These are phyloP conservation scores for Lochmaea crataegi DNA, from an alignment of 2,888 invertebrate genomes.

Conservation along the genomic window DNA sequence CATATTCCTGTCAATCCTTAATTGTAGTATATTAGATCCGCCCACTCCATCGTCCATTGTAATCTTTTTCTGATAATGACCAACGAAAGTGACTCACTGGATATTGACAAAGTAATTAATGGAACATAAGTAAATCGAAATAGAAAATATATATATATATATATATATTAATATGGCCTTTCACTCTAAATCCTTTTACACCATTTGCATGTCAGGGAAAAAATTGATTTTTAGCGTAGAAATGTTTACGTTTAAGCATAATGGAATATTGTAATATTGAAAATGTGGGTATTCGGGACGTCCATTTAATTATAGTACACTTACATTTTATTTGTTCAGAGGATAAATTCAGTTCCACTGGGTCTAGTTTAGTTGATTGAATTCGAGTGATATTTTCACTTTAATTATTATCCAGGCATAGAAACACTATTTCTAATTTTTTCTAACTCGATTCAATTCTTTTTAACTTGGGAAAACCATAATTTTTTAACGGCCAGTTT, in stretches of 20 bases:
- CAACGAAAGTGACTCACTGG: constrained; percentile 27
- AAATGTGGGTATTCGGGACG: constrained; percentile 45
- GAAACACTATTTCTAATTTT: too few species aligned
- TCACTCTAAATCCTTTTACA: constrained; percentile 55
- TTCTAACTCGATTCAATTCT: too few species aligned
- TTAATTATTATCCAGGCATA: too few species aligned
- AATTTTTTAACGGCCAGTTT: too few species aligned
- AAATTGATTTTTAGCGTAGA: constrained; percentile 59
- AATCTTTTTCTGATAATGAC: constrained; percentile 36
- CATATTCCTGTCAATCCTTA: constrained; percentile 22
- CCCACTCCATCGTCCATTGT: constrained; percentile 24
- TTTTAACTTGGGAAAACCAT: too few species aligned
- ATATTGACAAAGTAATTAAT: constrained; percentile 52
- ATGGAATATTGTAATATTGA: constrained; percentile 49
- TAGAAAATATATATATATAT: too few species aligned
- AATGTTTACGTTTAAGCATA: constrained; percentile 32
- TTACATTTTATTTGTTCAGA: neutral
- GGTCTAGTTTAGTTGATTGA: neutral
- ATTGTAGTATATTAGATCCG: constrained; percentile 19
- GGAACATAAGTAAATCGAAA: constrained; percentile 43
- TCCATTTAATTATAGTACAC: neutral
- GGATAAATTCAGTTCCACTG: neutral
- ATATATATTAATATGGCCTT: constrained; percentile 25
- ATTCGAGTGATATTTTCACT: too few species aligned
- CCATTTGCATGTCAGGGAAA: constrained; percentile 57